Evolutionary conservation across 2,113 vertebrate genomes (phyloP).

Genomic region (Burhinus bistriatus): DNA sequence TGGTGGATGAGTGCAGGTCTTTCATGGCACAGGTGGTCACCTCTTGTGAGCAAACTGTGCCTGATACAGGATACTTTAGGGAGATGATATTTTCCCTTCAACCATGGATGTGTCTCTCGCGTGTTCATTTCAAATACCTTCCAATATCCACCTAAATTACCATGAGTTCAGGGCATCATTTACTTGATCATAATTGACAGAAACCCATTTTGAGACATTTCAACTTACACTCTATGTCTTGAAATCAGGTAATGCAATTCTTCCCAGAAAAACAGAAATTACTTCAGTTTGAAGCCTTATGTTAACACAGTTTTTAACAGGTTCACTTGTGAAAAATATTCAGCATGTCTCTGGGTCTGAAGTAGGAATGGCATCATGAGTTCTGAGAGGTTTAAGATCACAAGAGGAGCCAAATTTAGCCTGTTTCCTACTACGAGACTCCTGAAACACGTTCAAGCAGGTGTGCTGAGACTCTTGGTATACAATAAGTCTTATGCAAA

Average conservation of each 20-base stretch:
- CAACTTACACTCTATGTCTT: background rate
- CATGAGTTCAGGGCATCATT: background rate
- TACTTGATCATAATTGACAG: background rate
- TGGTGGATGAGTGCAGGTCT: background rate
- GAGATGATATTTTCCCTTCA: background rate
- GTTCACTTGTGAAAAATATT: background rate
- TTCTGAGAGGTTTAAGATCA: background rate
- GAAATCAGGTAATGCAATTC: background rate
- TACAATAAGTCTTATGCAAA: background rate
- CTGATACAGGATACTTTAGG: background rate
- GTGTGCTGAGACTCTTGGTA: background rate
- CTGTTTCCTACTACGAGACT: background rate
- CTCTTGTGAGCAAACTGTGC: background rate
- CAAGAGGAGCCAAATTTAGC: background rate
- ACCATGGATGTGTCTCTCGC: background rate
- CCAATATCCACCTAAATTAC: background rate
- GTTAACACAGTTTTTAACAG: background rate
- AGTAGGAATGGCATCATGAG: background rate
- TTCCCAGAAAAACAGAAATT: background rate
- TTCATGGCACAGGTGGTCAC: background rate
- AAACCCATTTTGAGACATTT: background rate
- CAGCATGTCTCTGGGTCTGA: background rate
- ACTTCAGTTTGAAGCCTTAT: background rate
- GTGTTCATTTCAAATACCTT: background rate
- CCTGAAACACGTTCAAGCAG: background rate